A percentile compares a stretch with the other conserved stretches of the same genome.
These are phyloP conservation scores for Trichopria drosophilae DNA, from an alignment of 2,888 invertebrate species.

Conservation along the genomic window DNA sequence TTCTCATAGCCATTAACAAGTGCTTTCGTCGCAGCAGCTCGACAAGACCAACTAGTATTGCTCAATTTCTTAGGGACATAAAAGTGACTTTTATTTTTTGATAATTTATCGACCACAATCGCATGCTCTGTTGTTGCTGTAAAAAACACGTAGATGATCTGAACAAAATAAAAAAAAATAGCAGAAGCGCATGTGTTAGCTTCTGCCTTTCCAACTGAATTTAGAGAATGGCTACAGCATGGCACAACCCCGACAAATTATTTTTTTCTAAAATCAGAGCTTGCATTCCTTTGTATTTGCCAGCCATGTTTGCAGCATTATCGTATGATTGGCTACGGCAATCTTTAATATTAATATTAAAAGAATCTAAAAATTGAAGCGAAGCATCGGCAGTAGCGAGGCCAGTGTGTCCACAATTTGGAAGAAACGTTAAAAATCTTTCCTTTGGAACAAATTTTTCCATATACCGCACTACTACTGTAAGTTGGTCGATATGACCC, in stretches of 20 bases:
- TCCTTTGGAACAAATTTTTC: conserved; percentile 35
- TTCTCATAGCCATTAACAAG: conserved; percentile 33
- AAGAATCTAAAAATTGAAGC: conserved; percentile 32
- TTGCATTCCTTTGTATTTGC: conserved; percentile 36
- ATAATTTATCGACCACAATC: too few species aligned
- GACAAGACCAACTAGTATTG: conserved; percentile 34
- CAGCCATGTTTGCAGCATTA: conserved; percentile 38
- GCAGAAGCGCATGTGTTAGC: neutral
- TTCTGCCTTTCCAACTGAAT: neutral
- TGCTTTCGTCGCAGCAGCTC: conserved; percentile 37
- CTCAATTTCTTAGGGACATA: conserved; percentile 29
- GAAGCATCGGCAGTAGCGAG: conserved; percentile 32
- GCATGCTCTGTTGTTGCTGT: neutral
- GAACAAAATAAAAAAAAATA: neutral
- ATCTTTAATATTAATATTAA: conserved; percentile 31
- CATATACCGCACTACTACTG: conserved; percentile 32
- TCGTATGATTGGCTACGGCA: conserved; percentile 37
- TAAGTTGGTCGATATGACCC: conserved; percentile 38
- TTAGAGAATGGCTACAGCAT: conserved; percentile 7
- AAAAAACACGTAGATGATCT: neutral
- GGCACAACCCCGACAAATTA: conserved; percentile 24
- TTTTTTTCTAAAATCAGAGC: conserved; percentile 33
- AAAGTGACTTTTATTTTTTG: conserved; percentile 18
- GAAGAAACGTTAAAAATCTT: conserved; percentile 38
- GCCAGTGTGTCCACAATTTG: conserved; percentile 22